Conservation (phyloP, 1,140 invertebrate genomes). For the Fopius arisanus region DNA sequence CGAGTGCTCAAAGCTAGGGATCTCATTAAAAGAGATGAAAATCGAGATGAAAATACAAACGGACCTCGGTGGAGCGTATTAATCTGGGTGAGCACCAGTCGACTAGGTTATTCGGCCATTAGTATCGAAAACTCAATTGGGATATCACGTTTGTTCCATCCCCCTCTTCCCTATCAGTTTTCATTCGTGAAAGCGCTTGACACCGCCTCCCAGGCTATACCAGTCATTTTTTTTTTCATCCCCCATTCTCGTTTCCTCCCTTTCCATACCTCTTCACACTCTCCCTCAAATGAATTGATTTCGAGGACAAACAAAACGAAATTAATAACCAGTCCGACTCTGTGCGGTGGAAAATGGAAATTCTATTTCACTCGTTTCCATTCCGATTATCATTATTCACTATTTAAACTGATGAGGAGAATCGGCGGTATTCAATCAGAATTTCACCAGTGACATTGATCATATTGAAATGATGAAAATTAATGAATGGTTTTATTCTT, state of each 20-base stretch:
- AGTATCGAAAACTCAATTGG: conserved; percentile 13
- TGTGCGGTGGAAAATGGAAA: neutral
- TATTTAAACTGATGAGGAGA: neutral
- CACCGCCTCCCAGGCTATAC: neutral
- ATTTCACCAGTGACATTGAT: neutral
- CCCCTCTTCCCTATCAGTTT: neutral
- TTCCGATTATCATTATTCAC: neutral
- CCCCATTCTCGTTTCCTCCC: neutral
- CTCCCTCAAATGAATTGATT: neutral
- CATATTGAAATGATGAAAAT: neutral
- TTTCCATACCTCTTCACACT: neutral
- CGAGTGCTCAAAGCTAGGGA: neutral
- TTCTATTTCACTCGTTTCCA: neutral
- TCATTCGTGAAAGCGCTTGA: neutral
- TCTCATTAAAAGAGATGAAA: conserved; percentile 2
- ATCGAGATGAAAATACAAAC: neutral
- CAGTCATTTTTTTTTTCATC: neutral
- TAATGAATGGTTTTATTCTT: no score
- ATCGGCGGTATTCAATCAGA: neutral
- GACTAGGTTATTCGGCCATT: conserved; percentile 9
- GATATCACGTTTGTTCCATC: neutral
- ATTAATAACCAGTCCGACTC: neutral
- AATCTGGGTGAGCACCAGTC: neutral
- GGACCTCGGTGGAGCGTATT: neutral
- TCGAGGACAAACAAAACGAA: neutral